Evolutionary conservation across 2,797 vertebrate genomes (phyloP).

Genomic region (Phrynocephalus vlangalii): DNA sequence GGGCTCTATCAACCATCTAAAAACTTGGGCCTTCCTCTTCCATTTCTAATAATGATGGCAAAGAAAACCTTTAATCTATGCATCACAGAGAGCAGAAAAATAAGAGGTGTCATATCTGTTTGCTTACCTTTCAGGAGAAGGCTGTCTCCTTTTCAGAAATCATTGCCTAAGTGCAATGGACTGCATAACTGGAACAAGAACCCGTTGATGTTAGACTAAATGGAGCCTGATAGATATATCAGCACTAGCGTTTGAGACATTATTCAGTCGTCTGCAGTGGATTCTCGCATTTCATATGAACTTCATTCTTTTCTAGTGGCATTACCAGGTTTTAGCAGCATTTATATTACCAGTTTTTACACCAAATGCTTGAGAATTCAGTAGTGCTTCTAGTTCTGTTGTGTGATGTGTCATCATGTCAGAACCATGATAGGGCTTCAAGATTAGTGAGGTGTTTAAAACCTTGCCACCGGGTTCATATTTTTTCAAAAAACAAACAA

Average conservation of each 20-base stretch:
- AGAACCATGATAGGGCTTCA: background rate
- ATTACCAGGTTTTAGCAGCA: background rate
- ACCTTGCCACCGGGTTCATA: too few species aligned
- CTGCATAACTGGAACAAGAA: background rate
- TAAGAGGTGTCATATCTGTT: conserved; percentile 45
- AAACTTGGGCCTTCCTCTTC: background rate
- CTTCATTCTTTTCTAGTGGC: background rate
- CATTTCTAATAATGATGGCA: background rate
- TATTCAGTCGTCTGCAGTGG: background rate
- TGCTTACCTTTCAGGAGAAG: conserved; percentile 53
- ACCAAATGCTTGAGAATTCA: too few species aligned
- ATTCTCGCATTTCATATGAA: background rate
- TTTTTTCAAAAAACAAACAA: too few species aligned
- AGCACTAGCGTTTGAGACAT: background rate
- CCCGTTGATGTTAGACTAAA: background rate
- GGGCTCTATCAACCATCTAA: too few species aligned
- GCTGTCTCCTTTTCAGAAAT: conserved; percentile 16
- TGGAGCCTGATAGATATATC: background rate
- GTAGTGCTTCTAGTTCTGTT: background rate
- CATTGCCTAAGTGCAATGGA: background rate
- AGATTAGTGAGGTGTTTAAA: too few species aligned
- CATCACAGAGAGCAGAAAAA: conserved; percentile 31
- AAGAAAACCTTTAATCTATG: background rate
- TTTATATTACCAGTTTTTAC: too few species aligned
- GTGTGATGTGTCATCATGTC: conserved; percentile 27